phyloP scores from a whole-genome alignment of 2,888 invertebrate species.

The Erynnis tages region DNA sequence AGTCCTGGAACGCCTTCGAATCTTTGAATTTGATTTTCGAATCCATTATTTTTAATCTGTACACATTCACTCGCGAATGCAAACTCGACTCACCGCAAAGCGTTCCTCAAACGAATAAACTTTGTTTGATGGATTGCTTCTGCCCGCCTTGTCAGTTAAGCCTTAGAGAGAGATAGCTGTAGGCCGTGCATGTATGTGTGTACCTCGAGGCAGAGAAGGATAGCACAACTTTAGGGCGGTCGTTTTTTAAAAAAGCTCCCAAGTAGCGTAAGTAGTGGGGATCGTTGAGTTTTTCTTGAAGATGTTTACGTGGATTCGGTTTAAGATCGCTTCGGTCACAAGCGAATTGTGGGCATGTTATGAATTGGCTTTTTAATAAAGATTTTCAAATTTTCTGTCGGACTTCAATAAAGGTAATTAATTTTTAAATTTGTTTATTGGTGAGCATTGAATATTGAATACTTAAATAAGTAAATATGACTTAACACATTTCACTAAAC shows the following conservation, averaged over 20 bases:
- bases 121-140: slow-evolving; percentile 75
- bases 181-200: slow-evolving; percentile 26
- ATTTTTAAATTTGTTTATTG: too few relatives aligned
- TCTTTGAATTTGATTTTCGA: slow-evolving; percentile 68
- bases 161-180: slow-evolving; percentile 63
- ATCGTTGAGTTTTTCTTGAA: slow-evolving; percentile 80
- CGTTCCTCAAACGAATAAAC: slow-evolving; percentile 79
- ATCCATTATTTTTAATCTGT: slow-evolving; percentile 60
- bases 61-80: slow-evolving; percentile 50
- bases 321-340: slow-evolving; percentile 69
- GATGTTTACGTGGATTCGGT: slow-evolving; percentile 79
- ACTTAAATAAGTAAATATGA: too few relatives aligned
- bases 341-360: slow-evolving; percentile 44
- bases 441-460: too few relatives aligned
- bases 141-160: slow-evolving; percentile 74
- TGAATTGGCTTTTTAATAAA: slow-evolving; percentile 46
- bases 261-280: slow-evolving; percentile 79
- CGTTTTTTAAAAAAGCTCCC: slow-evolving; percentile 74
- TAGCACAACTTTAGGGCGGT: slow-evolving; percentile 51
- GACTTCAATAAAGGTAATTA: too few relatives aligned
- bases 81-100: slow-evolving; percentile 72
- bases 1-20: slow-evolving; percentile 57
- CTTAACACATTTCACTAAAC: too few relatives aligned
- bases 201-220: slow-evolving; percentile 46
- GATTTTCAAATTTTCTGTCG: neutral